Evolutionary conservation across 92 coral and sea anemone species (phyloP).

Genomic region (Parazoanthus darwini): DNA sequence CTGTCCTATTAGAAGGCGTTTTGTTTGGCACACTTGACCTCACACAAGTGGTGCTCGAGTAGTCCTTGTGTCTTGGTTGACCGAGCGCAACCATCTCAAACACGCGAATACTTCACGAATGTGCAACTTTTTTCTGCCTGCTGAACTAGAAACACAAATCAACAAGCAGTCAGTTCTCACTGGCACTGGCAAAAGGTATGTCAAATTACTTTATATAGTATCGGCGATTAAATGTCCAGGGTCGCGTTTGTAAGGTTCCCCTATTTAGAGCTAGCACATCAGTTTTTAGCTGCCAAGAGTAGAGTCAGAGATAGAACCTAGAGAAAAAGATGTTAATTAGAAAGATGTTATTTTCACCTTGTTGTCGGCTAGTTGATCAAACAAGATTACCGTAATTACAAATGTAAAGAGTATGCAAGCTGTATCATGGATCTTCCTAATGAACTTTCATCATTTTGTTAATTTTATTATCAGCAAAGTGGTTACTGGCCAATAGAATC

Average conservation of each 20-base stretch:
- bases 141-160: conserved; percentile 3
- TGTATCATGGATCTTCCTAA: conserved; percentile 82
- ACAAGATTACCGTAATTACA: conserved; percentile 89
- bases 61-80: conserved; percentile 13
- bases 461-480: conserved; percentile 86
- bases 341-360: conserved; percentile 70
- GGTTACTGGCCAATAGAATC: conserved; percentile 61
- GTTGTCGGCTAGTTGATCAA: conserved; percentile 94
- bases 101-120: neutral
- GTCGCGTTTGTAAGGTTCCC: neutral
- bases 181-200: conserved; percentile 27
- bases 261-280: neutral
- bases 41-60: conserved; percentile 41
- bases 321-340: conserved; percentile 59
- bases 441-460: conserved; percentile 92
- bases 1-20: conserved; percentile 36
- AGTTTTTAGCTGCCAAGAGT: neutral
- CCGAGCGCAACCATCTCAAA: neutral
- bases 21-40: conserved; percentile 72
- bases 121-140: conserved; percentile 4
- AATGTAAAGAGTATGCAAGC: conserved; percentile 83
- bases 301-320: neutral
- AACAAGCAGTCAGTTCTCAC: neutral
- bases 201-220: neutral
- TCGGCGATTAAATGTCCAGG: neutral